phyloP scores from a whole-genome alignment of 1,140 invertebrate genomes.

The Pseudomyrmex gracilis region DNA sequence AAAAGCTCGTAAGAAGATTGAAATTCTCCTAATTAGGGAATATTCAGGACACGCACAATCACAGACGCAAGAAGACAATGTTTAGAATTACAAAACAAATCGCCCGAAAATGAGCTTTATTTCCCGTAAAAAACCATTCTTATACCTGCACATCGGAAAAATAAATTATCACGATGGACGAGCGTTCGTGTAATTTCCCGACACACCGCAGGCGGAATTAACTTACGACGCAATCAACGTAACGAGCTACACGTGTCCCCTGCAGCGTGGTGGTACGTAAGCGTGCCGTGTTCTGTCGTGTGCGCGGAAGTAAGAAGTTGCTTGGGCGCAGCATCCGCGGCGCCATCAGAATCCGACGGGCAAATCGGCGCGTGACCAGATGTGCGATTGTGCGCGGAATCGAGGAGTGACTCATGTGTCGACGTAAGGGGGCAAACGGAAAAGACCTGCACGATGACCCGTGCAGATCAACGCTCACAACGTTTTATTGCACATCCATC shows the following conservation, averaged over 20 bases:
- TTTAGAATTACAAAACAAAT: too few species aligned
- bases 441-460: slow-evolving; percentile 9
- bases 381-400: slow-evolving; percentile 77
- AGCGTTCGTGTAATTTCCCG: slow-evolving; percentile 3
- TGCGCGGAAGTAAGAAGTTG: slow-evolving; percentile 56
- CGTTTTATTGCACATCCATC: neutral
- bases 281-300: slow-evolving; percentile 6
- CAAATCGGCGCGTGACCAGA: slow-evolving; percentile 76
- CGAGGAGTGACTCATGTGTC: slow-evolving; percentile 76
- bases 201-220: neutral
- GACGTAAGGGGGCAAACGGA: slow-evolving; percentile 52
- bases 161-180: neutral
- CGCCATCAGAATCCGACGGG: slow-evolving; percentile 43
- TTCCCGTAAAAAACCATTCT: neutral
- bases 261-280: slow-evolving; percentile 32
- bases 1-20: neutral
- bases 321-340: slow-evolving; percentile 39
- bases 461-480: neutral
- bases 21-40: neutral
- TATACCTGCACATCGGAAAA: neutral
- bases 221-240: slow-evolving; percentile 15
- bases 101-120: neutral
- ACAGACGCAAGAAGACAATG: too few species aligned
- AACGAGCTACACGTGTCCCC: slow-evolving; percentile 44
- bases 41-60: too few species aligned